Conservation (phyloP, 2,888 invertebrate genomes). For the Scaptodrosophila latifasciaeformis region DNA sequence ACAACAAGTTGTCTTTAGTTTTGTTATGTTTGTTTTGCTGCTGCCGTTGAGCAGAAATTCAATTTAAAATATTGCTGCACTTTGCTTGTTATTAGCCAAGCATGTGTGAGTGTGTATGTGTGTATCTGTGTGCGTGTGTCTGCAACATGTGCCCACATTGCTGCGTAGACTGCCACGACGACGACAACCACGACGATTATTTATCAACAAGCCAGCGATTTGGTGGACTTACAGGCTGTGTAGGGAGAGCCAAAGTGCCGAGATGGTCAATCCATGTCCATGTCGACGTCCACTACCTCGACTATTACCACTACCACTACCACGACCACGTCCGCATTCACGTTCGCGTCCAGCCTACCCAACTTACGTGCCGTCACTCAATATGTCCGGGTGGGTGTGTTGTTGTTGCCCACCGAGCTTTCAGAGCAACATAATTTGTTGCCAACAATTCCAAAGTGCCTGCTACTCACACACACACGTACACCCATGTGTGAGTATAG, state of each 20-base stretch:
- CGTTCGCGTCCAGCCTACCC: background rate
- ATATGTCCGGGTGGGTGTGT: slow-evolving; percentile 4
- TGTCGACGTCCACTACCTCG: too few relatives aligned
- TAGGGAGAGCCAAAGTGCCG: background rate
- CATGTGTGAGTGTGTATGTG: slow-evolving; percentile 13
- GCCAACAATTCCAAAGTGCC: slow-evolving; percentile 24
- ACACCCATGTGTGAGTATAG: background rate
- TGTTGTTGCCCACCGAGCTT: slow-evolving; percentile 1
- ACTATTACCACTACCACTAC: too few relatives aligned
- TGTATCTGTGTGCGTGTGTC: slow-evolving; percentile 6
- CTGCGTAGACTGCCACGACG: slow-evolving; percentile 29
- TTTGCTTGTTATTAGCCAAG: slow-evolving; percentile 35
- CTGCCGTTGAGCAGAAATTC: slow-evolving; percentile 50
- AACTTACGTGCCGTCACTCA: slow-evolving; percentile 1
- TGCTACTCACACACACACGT: background rate
- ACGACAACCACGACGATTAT: slow-evolving; percentile 60
- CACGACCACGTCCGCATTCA: too few relatives aligned
- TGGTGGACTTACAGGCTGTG: background rate
- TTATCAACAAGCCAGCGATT: slow-evolving; percentile 38
- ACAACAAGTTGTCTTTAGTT: too few relatives aligned
- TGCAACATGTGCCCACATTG: slow-evolving; percentile 53
- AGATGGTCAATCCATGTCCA: too few relatives aligned
- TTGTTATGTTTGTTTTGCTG: slow-evolving; percentile 20
- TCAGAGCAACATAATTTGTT: slow-evolving; percentile 60
- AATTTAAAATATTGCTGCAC: slow-evolving; percentile 71